Evolutionary conservation across 2,797 vertebrate genomes (phyloP).

Genomic region (Taenioides sp.): DNA sequence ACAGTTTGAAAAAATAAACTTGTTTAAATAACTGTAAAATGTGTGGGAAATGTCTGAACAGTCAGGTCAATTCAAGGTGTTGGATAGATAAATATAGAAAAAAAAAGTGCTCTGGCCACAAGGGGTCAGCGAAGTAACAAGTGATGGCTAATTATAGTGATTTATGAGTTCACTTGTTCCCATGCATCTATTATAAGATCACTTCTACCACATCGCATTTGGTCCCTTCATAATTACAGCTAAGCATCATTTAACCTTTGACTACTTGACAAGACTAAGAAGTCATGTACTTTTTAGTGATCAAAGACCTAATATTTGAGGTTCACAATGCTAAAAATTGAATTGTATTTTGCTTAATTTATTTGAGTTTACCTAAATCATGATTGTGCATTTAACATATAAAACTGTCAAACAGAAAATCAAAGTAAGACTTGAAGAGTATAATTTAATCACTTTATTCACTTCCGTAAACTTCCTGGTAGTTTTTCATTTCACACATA

Average conservation of each 20-base stretch:
- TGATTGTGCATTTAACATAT: neutral
- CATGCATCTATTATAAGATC: too few relatives aligned
- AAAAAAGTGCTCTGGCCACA: neutral
- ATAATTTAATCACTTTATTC: neutral
- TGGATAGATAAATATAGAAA: too few relatives aligned
- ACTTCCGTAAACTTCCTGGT: neutral
- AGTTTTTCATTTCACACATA: too few relatives aligned
- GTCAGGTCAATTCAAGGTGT: neutral
- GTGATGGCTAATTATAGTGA: neutral
- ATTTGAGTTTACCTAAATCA: neutral
- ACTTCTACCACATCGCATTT: too few relatives aligned
- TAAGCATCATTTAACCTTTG: too few relatives aligned
- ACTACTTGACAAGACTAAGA: too few relatives aligned
- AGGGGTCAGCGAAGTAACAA: neutral
- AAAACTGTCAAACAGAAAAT: neutral
- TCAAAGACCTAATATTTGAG: too few relatives aligned
- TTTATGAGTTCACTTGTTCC: too few relatives aligned
- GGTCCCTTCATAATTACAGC: too few relatives aligned
- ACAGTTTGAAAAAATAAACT: conserved; percentile 63
- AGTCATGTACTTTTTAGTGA: too few relatives aligned
- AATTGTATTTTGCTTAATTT: neutral
- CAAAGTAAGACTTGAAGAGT: neutral
- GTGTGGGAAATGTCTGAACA: neutral
- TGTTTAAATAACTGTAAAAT: conserved; percentile 39
- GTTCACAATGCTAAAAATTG: neutral